These are phyloP conservation scores for Lasioglossum morio DNA, from an alignment of 2,888 invertebrate species.

Conservation along the genomic window DNA sequence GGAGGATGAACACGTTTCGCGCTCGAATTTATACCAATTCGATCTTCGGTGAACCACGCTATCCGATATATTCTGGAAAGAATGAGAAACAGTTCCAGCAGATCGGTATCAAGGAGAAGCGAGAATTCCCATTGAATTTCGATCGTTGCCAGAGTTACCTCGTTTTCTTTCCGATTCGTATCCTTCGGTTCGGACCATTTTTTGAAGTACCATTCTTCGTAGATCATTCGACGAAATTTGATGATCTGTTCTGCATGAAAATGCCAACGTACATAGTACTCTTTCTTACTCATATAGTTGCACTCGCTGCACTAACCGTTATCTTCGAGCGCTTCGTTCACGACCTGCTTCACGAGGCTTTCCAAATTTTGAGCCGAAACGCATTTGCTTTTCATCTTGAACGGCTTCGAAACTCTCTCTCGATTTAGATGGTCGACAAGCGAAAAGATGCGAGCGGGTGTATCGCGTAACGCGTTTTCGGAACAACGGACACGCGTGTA, in stretches of 20 bases:
- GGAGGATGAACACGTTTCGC: not conserved
- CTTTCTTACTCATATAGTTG: not conserved
- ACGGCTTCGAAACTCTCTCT: not conserved
- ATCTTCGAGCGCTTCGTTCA: conserved; percentile 59
- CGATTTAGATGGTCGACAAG: not conserved
- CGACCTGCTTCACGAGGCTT: conserved; percentile 64
- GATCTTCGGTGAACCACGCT: conserved; percentile 28
- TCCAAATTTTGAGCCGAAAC: conserved; percentile 69
- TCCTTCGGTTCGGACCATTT: conserved; percentile 40
- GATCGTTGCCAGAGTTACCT: not conserved
- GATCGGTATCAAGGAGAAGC: not conserved
- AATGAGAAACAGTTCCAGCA: not conserved
- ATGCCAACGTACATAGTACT: not conserved
- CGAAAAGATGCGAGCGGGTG: not conserved
- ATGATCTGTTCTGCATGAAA: conserved; percentile 58
- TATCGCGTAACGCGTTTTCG: not conserved
- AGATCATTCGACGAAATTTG: conserved; percentile 63
- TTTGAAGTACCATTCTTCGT: conserved; percentile 58
- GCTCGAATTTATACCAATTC: not conserved
- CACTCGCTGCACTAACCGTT: conserved; percentile 52
- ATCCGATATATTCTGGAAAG: conserved; percentile 38
- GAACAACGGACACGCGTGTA: not conserved
- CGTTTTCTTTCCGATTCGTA: not conserved
- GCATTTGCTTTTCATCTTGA: conserved; percentile 57
- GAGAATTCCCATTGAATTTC: not conserved